Conservation (phyloP, 2,113 vertebrate species). For the Ammodytes dubius region DNA sequence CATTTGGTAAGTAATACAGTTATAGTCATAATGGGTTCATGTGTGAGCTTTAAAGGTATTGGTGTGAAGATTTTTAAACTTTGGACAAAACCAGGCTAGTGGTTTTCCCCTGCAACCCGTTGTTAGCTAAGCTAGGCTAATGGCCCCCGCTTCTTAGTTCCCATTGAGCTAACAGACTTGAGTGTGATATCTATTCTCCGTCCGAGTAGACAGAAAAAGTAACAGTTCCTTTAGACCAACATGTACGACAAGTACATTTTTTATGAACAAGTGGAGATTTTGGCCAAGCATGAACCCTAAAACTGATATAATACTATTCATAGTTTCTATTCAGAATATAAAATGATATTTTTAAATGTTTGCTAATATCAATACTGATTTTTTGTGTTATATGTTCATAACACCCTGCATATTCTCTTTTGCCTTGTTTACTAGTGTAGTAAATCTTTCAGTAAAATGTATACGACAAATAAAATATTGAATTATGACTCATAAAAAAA, state of each 20-base stretch:
- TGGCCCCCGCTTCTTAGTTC: background rate
- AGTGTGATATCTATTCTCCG: background rate
- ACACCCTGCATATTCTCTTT: background rate
- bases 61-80: background rate
- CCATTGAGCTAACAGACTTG: background rate
- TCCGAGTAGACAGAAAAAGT: background rate
- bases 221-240: background rate
- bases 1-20: background rate
- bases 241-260: background rate
- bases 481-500: background rate
- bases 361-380: background rate
- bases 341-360: background rate
- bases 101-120: background rate
- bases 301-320: no score
- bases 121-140: constrained; percentile 16
- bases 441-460: background rate
- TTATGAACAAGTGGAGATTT: no score
- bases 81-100: background rate
- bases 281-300: no score
- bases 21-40: background rate
- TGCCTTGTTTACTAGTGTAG: background rate
- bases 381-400: background rate
- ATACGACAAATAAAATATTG: background rate
- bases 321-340: background rate
- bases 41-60: background rate